Conservation (phyloP, 2,888 invertebrate genomes). For the Chydorus sphaericus region DNA sequence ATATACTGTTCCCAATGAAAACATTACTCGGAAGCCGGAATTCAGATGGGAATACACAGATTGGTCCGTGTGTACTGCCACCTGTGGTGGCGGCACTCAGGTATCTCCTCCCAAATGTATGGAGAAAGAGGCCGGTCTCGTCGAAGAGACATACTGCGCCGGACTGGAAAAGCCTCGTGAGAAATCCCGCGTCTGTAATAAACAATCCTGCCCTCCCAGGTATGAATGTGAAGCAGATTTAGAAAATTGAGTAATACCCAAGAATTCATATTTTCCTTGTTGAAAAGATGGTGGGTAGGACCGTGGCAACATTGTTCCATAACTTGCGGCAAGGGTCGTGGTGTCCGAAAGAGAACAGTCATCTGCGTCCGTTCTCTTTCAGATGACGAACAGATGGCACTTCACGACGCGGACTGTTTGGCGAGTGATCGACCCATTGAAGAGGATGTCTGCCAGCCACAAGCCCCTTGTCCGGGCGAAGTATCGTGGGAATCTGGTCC, state of each 20-base stretch:
- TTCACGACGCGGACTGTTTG: constrained; percentile 58
- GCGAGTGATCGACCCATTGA: constrained; percentile 47
- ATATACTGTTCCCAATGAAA: constrained; percentile 55
- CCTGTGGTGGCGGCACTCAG: constrained; percentile 58
- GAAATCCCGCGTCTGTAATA: constrained; percentile 47
- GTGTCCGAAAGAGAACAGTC: constrained; percentile 29
- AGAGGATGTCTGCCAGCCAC: constrained; percentile 44
- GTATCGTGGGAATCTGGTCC: constrained; percentile 27
- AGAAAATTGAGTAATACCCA: background rate
- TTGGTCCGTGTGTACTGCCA: constrained; percentile 62
- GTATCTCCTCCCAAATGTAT: constrained; percentile 35
- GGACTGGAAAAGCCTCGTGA: constrained; percentile 40
- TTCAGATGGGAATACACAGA: constrained; percentile 61
- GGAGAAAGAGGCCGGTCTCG: constrained; percentile 40
- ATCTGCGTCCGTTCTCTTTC: constrained; percentile 29
- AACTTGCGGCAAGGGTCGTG: constrained; percentile 37
- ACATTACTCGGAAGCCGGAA: constrained; percentile 39
- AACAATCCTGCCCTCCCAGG: constrained; percentile 47
- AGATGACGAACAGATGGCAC: constrained; percentile 49
- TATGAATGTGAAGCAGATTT: too few relatives aligned
- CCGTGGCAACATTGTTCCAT: constrained; percentile 71
- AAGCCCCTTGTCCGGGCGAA: constrained; percentile 32
- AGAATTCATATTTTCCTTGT: too few relatives aligned
- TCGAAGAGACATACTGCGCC: constrained; percentile 43
- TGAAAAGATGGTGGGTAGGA: constrained; percentile 64